Percentiles rank a stretch among this genome's conserved stretches.
Evolutionary conservation across 1,140 invertebrate species (phyloP).

Genomic region (Helicoverpa armigera): DNA sequence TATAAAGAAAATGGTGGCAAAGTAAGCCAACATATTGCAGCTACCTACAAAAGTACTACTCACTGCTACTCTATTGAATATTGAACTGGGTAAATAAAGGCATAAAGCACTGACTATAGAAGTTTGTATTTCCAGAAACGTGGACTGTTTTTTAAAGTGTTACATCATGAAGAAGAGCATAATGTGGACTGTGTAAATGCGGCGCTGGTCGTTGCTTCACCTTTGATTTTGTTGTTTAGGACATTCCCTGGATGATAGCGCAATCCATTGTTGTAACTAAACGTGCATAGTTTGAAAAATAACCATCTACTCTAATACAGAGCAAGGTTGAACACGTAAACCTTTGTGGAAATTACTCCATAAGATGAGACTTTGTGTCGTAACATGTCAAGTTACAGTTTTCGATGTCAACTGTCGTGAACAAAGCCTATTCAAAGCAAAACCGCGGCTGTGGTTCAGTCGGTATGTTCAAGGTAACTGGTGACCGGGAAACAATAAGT

Average conservation of each 20-base stretch:
- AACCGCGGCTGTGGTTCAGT: too few species aligned
- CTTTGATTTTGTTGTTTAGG: conserved; percentile 50
- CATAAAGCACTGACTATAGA: not conserved
- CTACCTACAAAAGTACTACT: too few species aligned
- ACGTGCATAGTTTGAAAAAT: conserved; percentile 55
- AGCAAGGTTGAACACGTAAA: conserved; percentile 39
- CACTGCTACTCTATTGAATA: too few species aligned
- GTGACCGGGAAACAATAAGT: too few species aligned
- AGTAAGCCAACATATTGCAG: too few species aligned
- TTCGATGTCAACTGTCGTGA: too few species aligned
- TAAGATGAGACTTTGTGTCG: conserved; percentile 5
- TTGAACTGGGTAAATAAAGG: too few species aligned
- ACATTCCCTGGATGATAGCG: conserved; percentile 57
- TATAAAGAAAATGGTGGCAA: too few species aligned
- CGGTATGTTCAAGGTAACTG: too few species aligned
- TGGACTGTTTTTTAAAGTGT: not conserved
- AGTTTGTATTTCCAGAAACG: not conserved
- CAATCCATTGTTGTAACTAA: conserved; percentile 59
- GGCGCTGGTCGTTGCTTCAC: conserved; percentile 49
- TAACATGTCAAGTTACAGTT: not conserved
- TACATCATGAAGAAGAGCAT: conserved; percentile 39
- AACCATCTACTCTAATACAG: conserved; percentile 22
- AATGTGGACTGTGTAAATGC: conserved; percentile 53
- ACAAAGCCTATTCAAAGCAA: too few species aligned
- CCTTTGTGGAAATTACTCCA: conserved; percentile 16